Percentiles rank a stretch among this genome's conserved stretches.
These are phyloP conservation scores for Stenodema calcarata DNA, from an alignment of 2,888 invertebrate genomes.

Conservation along the genomic window DNA sequence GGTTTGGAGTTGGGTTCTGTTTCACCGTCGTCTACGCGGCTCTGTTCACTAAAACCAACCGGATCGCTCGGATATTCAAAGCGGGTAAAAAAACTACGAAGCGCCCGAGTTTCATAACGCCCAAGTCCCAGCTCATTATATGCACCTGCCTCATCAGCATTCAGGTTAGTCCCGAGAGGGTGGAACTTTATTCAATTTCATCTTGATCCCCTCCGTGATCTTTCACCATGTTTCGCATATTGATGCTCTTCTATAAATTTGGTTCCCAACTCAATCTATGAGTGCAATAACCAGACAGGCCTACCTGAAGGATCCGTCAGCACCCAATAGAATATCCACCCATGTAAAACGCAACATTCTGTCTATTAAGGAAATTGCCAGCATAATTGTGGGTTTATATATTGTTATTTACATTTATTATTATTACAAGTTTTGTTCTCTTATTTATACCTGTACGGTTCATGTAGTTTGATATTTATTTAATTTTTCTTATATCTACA, in stretches of 20 bases:
- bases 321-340: too few relatives aligned
- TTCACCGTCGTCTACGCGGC: constrained; percentile 98
- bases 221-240: neutral
- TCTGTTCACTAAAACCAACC: constrained; percentile 94
- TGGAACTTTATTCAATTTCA: neutral
- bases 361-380: too few relatives aligned
- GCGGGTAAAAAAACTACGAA: constrained; percentile 96
- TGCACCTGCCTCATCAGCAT: constrained; percentile 86
- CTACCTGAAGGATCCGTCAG: too few relatives aligned
- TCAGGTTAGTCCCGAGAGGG: constrained; percentile 69
- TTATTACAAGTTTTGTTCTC: too few relatives aligned
- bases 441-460: too few relatives aligned
- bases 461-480: too few relatives aligned
- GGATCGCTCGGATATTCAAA: constrained; percentile 95
- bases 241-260: constrained; percentile 48
- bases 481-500: too few relatives aligned
- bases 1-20: constrained; percentile 90
- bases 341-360: too few relatives aligned
- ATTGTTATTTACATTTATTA: too few relatives aligned
- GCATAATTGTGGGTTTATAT: too few relatives aligned
- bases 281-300: too few relatives aligned
- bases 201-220: neutral
- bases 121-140: constrained; percentile 87
- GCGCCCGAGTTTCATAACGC: constrained; percentile 91
- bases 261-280: too few relatives aligned